Conservation (phyloP, 2,888 invertebrate species). For the Athripsodes cinereus region DNA sequence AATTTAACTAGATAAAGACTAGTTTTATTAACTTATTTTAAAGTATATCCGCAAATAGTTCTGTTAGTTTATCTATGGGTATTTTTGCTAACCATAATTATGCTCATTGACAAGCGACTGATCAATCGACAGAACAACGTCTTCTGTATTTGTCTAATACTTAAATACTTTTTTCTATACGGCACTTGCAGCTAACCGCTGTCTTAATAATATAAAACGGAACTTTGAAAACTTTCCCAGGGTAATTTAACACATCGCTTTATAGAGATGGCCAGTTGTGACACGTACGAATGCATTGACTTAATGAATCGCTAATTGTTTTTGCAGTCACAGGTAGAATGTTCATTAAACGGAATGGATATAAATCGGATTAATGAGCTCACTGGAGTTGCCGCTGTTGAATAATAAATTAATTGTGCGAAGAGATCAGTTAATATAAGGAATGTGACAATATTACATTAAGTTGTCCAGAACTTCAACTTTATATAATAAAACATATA, state of each 20-base stretch:
- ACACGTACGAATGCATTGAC: not conserved
- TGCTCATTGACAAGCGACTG: too few relatives aligned
- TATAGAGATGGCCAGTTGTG: not conserved
- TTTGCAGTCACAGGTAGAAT: not conserved
- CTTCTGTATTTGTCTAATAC: too few relatives aligned
- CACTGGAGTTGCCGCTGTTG: not conserved
- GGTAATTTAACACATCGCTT: not conserved
- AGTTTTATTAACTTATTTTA: too few relatives aligned
- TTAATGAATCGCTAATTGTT: slow-evolving; percentile 1
- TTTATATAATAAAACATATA: too few relatives aligned
- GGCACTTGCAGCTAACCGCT: too few relatives aligned
- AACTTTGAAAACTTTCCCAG: not conserved
- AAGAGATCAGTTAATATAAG: not conserved
- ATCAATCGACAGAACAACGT: too few relatives aligned
- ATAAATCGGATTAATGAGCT: slow-evolving; percentile 1
- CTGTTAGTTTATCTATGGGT: too few relatives aligned
- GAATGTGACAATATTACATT: not conserved
- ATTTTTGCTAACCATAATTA: too few relatives aligned
- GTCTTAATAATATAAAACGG: not conserved
- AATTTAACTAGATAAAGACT: too few relatives aligned
- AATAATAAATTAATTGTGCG: not conserved
- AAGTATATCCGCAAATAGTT: too few relatives aligned
- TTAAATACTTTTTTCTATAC: too few relatives aligned
- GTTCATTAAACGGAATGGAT: not conserved
- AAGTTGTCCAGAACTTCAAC: not conserved